Base-by-base conservation (phyloP, 2,797 vertebrate species). In the Diglossa cyanea region DNA sequence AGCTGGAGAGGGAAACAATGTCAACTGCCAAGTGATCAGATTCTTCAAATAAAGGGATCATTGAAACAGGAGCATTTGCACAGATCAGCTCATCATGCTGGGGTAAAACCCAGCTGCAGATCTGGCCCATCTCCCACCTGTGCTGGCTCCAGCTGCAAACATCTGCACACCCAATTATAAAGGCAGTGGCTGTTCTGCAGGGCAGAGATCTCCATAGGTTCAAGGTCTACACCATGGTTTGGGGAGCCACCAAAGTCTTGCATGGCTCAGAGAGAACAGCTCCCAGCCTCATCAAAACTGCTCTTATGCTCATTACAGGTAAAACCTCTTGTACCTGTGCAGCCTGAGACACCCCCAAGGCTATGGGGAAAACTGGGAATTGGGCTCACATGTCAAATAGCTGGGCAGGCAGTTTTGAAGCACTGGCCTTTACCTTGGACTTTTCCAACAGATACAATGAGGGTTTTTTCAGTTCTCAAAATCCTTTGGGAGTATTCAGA, bases 251-350 rank as follows among this genome's bases (percentile, higher is more conserved):
- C 53, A 31, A 28, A 17, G 21, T 19, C 21, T 19, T 37, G 13
- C 7, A 11, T 2, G 11, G 9, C 9, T 33, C 44, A 7, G 39
- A 24, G 26, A 7, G 25, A 66, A 58, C 2, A 37, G 15, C 6
- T 35, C 37, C 40, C n/a, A 77, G 15, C 48, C 37, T 33, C 12
- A 31, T 18, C 26, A 68, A 53, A 16, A 10, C 14, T 21, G 13
- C 5, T 73, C 33, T n/a, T 12, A 1, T 1, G 6, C 21, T 48
- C 40, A 8, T 17, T n/a, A 9, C 6, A 31, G 26, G 7, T 61
- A 17, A 12, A 42, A 61, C 4, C 11, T 42, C 25, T 16, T 0
- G 0, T 11, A 12, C 6, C n/a, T 35, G 6, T 21, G 51, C 3
- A 3, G 7, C 30, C 7, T 1, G 10, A 62, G 40, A 26, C 17